A percentile compares a stretch with the other conserved stretches of the same genome.
These are phyloP conservation scores for Brenthis daphne DNA, from an alignment of 2,888 invertebrate species.

Conservation along the genomic window DNA sequence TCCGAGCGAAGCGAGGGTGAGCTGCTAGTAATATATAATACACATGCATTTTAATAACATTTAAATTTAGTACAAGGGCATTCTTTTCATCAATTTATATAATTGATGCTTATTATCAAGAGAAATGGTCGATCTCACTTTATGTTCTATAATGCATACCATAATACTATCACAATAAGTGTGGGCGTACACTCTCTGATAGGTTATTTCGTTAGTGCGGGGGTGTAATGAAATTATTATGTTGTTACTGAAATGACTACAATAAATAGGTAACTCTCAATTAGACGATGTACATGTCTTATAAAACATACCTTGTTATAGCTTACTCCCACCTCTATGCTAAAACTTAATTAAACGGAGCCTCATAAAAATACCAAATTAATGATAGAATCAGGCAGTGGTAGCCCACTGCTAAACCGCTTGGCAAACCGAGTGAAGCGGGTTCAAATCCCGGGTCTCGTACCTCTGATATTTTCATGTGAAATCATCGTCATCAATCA, in stretches of 20 bases:
- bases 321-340: no score
- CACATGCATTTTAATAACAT: background rate
- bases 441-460: no score
- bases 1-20: no score
- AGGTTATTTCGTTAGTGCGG: slow-evolving; percentile 51
- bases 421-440: no score
- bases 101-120: slow-evolving; percentile 10
- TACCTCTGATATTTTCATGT: no score
- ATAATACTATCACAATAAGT: slow-evolving; percentile 50
- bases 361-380: no score
- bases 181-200: slow-evolving; percentile 58
- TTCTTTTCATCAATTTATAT: slow-evolving; percentile 14
- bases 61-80: background rate
- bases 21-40: no score
- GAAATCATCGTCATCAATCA: no score
- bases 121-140: slow-evolving; percentile 35
- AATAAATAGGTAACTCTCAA: background rate
- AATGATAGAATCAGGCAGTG: no score
- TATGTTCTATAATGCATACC: slow-evolving; percentile 37
- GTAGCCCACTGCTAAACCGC: no score
- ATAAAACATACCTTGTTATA: no score
- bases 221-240: slow-evolving; percentile 48
- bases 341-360: no score
- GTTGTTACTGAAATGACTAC: slow-evolving; percentile 2
- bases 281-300: background rate